Evolutionary conservation across 2,888 invertebrate species (phyloP), one percentile per base, ranked within the genome.

Genomic region (Clostera curtula): DNA sequence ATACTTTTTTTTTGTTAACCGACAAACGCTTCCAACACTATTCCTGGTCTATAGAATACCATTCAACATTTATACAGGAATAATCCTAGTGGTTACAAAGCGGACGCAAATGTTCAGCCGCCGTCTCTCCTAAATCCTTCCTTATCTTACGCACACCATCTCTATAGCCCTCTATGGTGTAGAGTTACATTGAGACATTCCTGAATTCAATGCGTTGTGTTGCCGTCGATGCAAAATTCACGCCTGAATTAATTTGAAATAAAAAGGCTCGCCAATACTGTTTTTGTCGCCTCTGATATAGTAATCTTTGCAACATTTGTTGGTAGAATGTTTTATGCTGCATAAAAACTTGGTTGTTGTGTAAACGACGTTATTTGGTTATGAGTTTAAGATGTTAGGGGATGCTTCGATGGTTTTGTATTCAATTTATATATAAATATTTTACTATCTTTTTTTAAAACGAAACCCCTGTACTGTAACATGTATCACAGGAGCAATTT

Each of bases 111-210:
- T 57, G 56, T 56, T 43, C 40, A 38, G 38, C 54, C 49, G 58
- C 39, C 48, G 51, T 44, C 50, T 50, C 47, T 48, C 42, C 52
- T 67, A 70, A 73, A 66, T 70, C 67, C 65, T 63, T 56, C 43
- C 61, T 70, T 75, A 75, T 75, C 75, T 60, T 31, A 43, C 47
- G 59, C 61, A 66, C 62, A 63, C 62, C 56, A 76, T 75, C 76
- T 64, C 41, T 49, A 54, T 44, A n/a, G n/a, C n/a, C n/a, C n/a
- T n/a, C n/a, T n/a, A n/a, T 36, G 64, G 75, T 74, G 62, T 75
- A 56, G 43, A 51, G 61, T 74, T 74, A 74, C 75, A 49, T 50
- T 50, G 55, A 60, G 55, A 64, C 65, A 51, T 52, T 48, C 50
- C 49, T 45, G 50, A 55, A 60, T 66, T 59, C 56, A 55, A 62